phyloP scores from a whole-genome alignment of 2,888 invertebrate genomes.

The Caenorhabditis sinica region DNA sequence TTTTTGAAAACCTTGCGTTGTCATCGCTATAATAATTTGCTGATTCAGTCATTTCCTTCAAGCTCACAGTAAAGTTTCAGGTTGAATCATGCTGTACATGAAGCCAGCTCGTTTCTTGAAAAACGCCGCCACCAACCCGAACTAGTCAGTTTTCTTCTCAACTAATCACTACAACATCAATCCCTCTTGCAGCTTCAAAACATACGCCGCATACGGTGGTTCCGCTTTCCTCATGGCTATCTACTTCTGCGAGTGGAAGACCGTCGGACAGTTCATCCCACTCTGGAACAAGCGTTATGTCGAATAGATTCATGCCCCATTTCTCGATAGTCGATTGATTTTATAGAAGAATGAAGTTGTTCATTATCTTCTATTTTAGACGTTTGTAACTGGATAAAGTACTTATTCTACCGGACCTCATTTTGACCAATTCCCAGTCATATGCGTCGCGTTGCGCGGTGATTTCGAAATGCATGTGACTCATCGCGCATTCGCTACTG shows the following conservation, averaged over 20 bases:
- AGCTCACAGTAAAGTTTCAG: slow-evolving; percentile 10
- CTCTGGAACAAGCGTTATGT: slow-evolving; percentile 79
- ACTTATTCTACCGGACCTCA: background rate
- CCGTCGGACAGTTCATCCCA: slow-evolving; percentile 81
- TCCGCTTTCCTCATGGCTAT: slow-evolving; percentile 78
- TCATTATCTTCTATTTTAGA: slow-evolving; percentile 25
- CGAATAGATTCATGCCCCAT: slow-evolving; percentile 53
- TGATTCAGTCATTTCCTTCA: background rate
- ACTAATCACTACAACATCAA: background rate
- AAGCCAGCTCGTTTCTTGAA: slow-evolving; percentile 77
- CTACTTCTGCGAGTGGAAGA: slow-evolving; percentile 83
- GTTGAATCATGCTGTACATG: slow-evolving; percentile 75
- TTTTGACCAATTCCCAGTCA: background rate
- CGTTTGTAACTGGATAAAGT: slow-evolving; percentile 27
- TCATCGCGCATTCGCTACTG: slow-evolving; percentile 10
- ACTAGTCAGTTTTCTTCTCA: slow-evolving; percentile 68
- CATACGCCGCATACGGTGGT: slow-evolving; percentile 78
- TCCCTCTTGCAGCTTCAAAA: slow-evolving; percentile 67
- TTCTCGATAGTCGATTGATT: slow-evolving; percentile 19
- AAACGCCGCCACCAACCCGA: slow-evolving; percentile 78
- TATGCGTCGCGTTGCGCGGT: background rate
- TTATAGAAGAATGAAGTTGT: slow-evolving; percentile 20
- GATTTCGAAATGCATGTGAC: slow-evolving; percentile 26
- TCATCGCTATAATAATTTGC: slow-evolving; percentile 12
- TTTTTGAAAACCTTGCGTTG: background rate